Evolutionary conservation across 2,888 invertebrate genomes (phyloP).

Genomic region (Synanthedon myopaeformis): DNA sequence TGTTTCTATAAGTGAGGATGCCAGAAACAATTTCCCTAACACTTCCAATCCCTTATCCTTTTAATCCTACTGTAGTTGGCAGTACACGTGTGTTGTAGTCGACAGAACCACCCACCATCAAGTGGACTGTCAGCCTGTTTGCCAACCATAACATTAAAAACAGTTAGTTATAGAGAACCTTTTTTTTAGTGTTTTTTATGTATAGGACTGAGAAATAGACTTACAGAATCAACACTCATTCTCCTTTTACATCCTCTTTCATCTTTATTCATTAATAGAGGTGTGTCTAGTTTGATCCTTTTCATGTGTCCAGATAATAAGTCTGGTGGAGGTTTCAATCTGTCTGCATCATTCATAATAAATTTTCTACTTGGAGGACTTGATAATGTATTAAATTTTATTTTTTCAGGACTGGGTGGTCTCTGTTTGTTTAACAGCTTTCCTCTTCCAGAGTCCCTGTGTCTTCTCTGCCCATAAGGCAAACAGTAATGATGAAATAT

Average conservation of each 20-base stretch:
- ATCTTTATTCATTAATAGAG: slow-evolving; percentile 9
- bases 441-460: slow-evolving; percentile 50
- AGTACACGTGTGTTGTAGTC: too few relatives aligned
- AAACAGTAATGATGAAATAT: slow-evolving; percentile 57
- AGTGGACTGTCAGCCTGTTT: too few relatives aligned
- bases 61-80: too few relatives aligned
- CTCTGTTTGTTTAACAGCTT: slow-evolving; percentile 45
- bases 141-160: too few relatives aligned
- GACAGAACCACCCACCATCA: too few relatives aligned
- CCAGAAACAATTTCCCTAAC: too few relatives aligned
- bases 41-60: too few relatives aligned
- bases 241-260: slow-evolving; percentile 37
- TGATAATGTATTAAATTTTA: slow-evolving; percentile 16
- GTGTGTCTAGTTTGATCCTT: slow-evolving; percentile 43
- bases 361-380: slow-evolving; percentile 17
- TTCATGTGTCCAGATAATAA: slow-evolving; percentile 46
- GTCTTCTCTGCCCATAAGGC: slow-evolving; percentile 56
- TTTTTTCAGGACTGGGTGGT: slow-evolving; percentile 28
- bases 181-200: too few relatives aligned
- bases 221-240: slow-evolving; percentile 41
- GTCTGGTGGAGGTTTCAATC: slow-evolving; percentile 48
- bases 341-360: slow-evolving; percentile 18
- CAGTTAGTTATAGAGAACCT: too few relatives aligned
- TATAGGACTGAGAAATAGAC: slow-evolving; percentile 10
- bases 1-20: too few relatives aligned